A percentile compares a stretch with the other conserved stretches of the same genome.
phyloP scores from a whole-genome alignment of 2,888 invertebrate species.

The Polydesmus complanatus region DNA sequence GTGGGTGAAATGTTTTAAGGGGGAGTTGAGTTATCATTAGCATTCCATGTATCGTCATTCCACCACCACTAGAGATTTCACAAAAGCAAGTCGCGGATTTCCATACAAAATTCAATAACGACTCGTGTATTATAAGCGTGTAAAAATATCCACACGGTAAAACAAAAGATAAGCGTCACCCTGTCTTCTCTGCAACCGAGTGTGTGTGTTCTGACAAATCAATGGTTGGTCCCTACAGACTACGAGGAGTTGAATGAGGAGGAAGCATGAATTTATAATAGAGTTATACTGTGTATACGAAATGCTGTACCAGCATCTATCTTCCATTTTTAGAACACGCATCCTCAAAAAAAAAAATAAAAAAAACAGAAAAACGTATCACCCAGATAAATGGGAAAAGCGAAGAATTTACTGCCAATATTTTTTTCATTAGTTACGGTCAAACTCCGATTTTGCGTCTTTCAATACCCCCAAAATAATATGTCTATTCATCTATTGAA shows the following conservation, averaged over 20 bases:
- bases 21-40: not conserved
- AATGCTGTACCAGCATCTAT: too few relatives aligned
- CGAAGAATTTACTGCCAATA: too few relatives aligned
- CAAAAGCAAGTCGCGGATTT: not conserved
- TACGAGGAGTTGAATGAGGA: not conserved
- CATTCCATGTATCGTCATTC: not conserved
- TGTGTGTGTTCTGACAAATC: not conserved
- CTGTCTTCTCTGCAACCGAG: not conserved
- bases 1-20: not conserved
- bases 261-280: not conserved
- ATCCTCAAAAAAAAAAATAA: too few relatives aligned
- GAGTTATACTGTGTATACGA: not conserved
- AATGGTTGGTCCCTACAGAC: not conserved
- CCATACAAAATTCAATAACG: not conserved
- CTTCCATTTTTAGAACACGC: too few relatives aligned
- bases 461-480: too few relatives aligned
- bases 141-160: not conserved
- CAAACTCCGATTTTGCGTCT: too few relatives aligned
- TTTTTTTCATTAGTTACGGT: too few relatives aligned
- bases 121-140: not conserved
- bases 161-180: not conserved
- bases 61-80: not conserved
- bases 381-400: too few relatives aligned
- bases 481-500: too few relatives aligned
- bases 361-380: too few relatives aligned